These are phyloP conservation scores for Nothura maculosa DNA, from an alignment of 2,797 vertebrate species.

Conservation along the genomic window DNA sequence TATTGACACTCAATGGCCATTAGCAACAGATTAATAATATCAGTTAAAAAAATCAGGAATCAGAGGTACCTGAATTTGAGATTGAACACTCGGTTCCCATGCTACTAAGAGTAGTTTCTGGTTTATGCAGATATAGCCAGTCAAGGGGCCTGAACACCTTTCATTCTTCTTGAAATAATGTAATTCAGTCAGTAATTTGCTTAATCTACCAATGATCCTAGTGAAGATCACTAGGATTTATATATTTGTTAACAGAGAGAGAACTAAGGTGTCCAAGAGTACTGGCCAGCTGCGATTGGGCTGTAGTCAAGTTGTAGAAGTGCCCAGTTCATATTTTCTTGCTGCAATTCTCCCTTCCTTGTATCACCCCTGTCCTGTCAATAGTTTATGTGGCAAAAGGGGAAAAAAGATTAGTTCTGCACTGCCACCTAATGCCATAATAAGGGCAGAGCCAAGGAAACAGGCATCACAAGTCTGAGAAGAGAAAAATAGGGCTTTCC, in stretches of 20 bases:
- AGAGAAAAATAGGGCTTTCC: background rate
- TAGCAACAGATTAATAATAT: background rate
- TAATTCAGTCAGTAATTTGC: background rate
- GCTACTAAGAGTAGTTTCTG: background rate
- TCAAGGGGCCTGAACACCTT: background rate
- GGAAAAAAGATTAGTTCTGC: constrained; percentile 17
- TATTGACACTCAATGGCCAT: background rate
- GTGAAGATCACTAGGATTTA: background rate
- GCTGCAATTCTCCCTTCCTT: background rate
- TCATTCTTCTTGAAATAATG: background rate
- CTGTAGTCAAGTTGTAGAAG: background rate
- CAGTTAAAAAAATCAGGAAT: background rate
- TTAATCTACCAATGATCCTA: background rate
- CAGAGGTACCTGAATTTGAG: background rate
- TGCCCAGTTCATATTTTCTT: background rate
- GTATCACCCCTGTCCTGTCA: background rate
- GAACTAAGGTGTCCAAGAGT: background rate
- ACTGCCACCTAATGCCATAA: constrained; percentile 64
- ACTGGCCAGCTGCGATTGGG: background rate
- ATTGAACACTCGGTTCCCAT: background rate
- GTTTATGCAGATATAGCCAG: background rate
- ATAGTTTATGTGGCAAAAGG: background rate
- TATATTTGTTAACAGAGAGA: background rate
- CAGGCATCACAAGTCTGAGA: background rate
- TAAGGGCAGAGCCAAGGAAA: background rate